Percentiles rank a stretch among this genome's conserved stretches.
phyloP scores from a whole-genome alignment of 2,113 vertebrate species.

The Trogon melanurus region DNA sequence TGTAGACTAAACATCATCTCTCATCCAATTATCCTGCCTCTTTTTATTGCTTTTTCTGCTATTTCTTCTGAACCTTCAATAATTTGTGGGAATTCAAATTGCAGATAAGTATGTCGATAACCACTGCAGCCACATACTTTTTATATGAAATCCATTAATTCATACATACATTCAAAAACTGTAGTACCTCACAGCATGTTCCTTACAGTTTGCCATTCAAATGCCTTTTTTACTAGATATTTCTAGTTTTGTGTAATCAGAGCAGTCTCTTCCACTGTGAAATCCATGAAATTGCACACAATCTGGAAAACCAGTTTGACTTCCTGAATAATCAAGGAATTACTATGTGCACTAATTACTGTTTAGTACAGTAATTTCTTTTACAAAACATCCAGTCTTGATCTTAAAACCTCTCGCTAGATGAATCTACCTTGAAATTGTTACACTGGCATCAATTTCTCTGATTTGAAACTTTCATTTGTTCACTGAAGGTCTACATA shows the following conservation, averaged over 20 bases:
- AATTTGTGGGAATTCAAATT: background rate
- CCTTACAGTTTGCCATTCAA: background rate
- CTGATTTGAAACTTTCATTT: background rate
- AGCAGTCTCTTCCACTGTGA: background rate
- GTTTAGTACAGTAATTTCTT: background rate
- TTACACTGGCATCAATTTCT: background rate
- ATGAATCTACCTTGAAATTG: background rate
- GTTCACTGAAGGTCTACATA: background rate
- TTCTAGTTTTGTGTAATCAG: background rate
- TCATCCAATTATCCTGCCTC: background rate
- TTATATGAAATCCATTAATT: background rate
- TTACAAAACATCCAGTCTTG: background rate
- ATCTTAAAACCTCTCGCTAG: background rate
- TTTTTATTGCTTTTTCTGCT: constrained; percentile 17
- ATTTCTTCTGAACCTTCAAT: background rate
- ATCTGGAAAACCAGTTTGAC: background rate
- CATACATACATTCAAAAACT: background rate
- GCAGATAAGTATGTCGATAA: background rate
- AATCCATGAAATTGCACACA: background rate
- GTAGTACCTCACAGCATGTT: background rate
- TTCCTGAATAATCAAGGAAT: background rate
- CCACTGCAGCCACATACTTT: background rate
- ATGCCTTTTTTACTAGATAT: background rate
- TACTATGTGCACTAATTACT: background rate
- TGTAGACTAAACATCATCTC: background rate